Base-by-base conservation (phyloP, 2,888 invertebrate genomes). In the Parascotia fuliginaria region DNA sequence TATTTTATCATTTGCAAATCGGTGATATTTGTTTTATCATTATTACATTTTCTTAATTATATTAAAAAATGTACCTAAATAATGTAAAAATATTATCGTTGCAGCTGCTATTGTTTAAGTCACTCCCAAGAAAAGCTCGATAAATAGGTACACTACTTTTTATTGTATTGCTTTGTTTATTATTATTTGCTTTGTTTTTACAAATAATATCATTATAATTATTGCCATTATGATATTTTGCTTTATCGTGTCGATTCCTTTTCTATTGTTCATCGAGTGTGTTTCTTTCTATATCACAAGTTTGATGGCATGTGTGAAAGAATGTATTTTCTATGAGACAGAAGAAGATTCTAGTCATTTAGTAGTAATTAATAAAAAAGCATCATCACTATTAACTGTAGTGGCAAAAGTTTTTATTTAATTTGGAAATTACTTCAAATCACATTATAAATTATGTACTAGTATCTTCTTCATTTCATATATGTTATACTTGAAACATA, bases 41-140 rank as follows among this genome's bases (percentile, higher is more conserved):
- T 2, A 19, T 7, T 24, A 24, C 12, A 12, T 36, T 19, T 13
- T 41, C 36, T 31, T 50, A 7, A 31, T 32, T 44, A 46, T 33
- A 33, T 47, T 19, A 34, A 48, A 36, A 60, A 55, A 65, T 77
- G 75, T 82, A 77, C 72, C 76, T 72, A 87, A 79, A 88, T 85
- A 88, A 87, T 55, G 37, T 59, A 59, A 55, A 54, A 72, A 76
- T 80, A 71, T 90, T 89, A 70, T 84, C 69, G 75, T 92, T 92
- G 75, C 92, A 92, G 92, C 91, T 92, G 92, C 91, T 92, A 91
- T 92, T 92, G 92, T 77, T 89, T 92, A 89, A 92, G 89, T 88
- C 92, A 92, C 89, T 85, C 89, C 73, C 84, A 84, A 87, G 90
- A 90, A 83, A 87, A 81, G 67, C 83, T 80, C 89, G 73, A 75